Percentiles rank a stretch among this genome's conserved stretches.
phyloP scores from a whole-genome alignment of 2,113 vertebrate species.

The Xiphophorus hellerii region DNA sequence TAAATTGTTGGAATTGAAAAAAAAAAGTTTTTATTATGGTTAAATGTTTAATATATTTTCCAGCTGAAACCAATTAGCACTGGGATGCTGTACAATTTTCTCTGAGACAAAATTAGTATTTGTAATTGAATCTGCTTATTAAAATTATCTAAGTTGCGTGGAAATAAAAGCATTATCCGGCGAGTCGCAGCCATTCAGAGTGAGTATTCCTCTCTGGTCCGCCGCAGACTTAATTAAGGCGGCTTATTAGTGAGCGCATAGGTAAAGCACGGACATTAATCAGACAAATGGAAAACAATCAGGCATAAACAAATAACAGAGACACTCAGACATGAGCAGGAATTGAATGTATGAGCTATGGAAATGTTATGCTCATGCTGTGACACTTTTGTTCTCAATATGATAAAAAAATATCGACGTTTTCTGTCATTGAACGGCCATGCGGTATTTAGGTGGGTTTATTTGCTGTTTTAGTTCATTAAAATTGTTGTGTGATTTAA shows the following conservation, averaged over 20 bases:
- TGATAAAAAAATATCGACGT: neutral
- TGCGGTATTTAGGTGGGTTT: neutral
- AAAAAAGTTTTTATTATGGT: neutral
- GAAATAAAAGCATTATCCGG: conserved; percentile 29
- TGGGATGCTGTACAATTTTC: neutral
- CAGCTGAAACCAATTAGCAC: conserved; percentile 6
- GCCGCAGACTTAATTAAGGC: conserved; percentile 40
- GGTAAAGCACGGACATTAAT: conserved; percentile 51
- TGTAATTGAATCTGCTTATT: conserved; percentile 27
- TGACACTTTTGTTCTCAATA: neutral
- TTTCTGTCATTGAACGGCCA: neutral
- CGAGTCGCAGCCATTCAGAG: conserved; percentile 9
- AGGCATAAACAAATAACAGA: conserved; percentile 28
- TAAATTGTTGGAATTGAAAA: neutral
- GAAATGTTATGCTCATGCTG: neutral
- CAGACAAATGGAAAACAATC: conserved; percentile 40
- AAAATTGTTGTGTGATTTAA: no score
- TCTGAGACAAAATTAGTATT: conserved; percentile 14
- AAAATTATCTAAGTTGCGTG: conserved; percentile 31
- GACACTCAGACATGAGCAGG: conserved; percentile 13
- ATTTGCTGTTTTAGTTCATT: neutral
- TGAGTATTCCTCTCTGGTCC: conserved; percentile 17
- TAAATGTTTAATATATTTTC: conserved; percentile 4
- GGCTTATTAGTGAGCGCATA: conserved; percentile 45
- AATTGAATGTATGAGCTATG: neutral